A percentile compares a stretch with the other conserved stretches of the same genome.
phyloP scores from a whole-genome alignment of 2,888 invertebrate species.

The Calliopum simillimum region DNA sequence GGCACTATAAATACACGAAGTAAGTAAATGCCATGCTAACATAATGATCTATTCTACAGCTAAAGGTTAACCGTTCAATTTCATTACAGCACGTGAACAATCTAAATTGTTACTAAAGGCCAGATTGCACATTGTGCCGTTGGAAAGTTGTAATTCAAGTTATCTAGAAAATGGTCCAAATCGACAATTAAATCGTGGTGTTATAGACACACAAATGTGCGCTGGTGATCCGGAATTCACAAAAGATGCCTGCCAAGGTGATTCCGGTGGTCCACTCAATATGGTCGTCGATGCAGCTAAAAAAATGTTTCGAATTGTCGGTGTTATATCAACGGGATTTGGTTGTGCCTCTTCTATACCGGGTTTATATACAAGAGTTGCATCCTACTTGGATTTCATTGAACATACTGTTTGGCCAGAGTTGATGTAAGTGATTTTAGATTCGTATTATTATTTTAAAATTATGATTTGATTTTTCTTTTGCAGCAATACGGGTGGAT shows the following conservation, averaged over 20 bases:
- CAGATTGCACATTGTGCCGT: conserved; percentile 47
- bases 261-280: conserved; percentile 63
- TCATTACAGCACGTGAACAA: conserved; percentile 41
- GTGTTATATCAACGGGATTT: conserved; percentile 60
- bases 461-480: neutral
- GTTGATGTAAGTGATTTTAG: neutral
- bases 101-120: conserved; percentile 56
- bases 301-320: conserved; percentile 55
- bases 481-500: neutral
- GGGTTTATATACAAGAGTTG: conserved; percentile 61
- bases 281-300: conserved; percentile 47
- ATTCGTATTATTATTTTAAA: neutral
- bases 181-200: conserved; percentile 48
- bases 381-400: conserved; percentile 61
- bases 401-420: conserved; percentile 61
- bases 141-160: conserved; percentile 50
- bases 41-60: neutral
- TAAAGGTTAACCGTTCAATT: neutral
- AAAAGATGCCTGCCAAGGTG: conserved; percentile 61
- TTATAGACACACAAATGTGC: conserved; percentile 51
- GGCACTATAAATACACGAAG: conserved; percentile 55
- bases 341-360: conserved; percentile 59
- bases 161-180: conserved; percentile 44
- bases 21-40: conserved; percentile 45
- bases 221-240: conserved; percentile 49